A percentile compares a stretch with the other conserved stretches of the same genome.
Evolutionary conservation across 2,113 vertebrate species (phyloP).

Genomic region (Periophthalmus modestus): DNA sequence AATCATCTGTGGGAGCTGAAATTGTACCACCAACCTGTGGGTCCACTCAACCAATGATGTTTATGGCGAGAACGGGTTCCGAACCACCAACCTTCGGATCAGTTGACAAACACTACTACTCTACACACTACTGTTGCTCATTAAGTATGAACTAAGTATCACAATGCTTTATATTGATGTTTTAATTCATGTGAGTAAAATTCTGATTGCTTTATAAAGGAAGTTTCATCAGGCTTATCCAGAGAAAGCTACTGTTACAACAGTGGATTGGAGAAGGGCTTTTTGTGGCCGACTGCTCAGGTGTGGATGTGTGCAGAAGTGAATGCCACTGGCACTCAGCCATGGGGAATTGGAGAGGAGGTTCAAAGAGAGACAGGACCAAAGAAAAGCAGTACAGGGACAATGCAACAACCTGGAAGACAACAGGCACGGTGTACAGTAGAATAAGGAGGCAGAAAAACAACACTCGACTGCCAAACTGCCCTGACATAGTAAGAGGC

Average conservation of each 20-base stretch:
- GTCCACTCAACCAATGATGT: too few species aligned
- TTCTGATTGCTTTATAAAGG: too few species aligned
- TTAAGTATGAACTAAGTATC: too few species aligned
- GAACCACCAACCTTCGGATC: too few species aligned
- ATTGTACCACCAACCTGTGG: too few species aligned
- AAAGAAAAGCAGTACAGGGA: conserved; percentile 35
- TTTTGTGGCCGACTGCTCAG: conserved; percentile 5
- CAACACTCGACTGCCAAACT: neutral
- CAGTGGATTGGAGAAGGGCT: neutral
- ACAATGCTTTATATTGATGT: neutral
- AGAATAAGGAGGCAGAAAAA: neutral
- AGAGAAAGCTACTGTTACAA: neutral
- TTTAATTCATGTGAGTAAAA: neutral
- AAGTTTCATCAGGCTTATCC: too few species aligned
- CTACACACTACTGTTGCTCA: too few species aligned
- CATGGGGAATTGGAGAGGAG: conserved; percentile 37
- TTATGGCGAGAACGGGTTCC: too few species aligned
- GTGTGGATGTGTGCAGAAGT: conserved; percentile 25
- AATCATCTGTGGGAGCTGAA: too few species aligned
- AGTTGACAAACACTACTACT: too few species aligned
- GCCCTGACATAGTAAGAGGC: neutral
- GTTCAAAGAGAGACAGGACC: conserved; percentile 48
- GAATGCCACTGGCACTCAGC: conserved; percentile 20
- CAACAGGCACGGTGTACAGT: neutral
- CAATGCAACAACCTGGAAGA: conserved; percentile 32